Evolutionary conservation across 2,888 invertebrate genomes (phyloP).

Genomic region (Phasia obesa): DNA sequence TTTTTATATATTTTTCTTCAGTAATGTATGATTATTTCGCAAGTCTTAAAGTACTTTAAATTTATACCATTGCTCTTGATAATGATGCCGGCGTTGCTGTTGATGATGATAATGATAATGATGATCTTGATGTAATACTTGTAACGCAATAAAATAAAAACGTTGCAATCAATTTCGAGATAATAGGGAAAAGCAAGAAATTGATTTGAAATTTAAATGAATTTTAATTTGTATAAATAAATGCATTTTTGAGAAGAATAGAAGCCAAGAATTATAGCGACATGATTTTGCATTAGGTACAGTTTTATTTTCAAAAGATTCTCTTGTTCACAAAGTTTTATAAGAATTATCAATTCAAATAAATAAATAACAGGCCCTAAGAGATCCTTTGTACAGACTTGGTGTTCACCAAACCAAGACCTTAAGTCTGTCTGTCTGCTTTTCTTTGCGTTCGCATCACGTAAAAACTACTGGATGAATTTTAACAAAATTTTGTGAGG

Average conservation of each 20-base stretch:
- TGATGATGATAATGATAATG: slow-evolving; percentile 23
- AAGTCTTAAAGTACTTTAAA: slow-evolving; percentile 64
- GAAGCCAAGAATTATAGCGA: neutral
- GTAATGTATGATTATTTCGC: slow-evolving; percentile 48
- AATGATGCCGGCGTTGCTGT: slow-evolving; percentile 48
- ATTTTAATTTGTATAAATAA: slow-evolving; percentile 19
- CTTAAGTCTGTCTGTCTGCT: too few species aligned
- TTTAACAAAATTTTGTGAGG: too few species aligned
- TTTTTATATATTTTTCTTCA: neutral
- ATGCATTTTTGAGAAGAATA: neutral
- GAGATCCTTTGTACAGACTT: too few species aligned
- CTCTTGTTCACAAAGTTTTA: too few species aligned
- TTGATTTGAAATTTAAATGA: slow-evolving; percentile 50
- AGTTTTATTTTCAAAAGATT: too few species aligned
- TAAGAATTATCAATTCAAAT: too few species aligned
- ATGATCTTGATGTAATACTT: slow-evolving; percentile 65
- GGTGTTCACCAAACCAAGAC: too few species aligned
- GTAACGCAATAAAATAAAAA: slow-evolving; percentile 38
- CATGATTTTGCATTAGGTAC: neutral
- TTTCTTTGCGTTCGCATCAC: too few species aligned
- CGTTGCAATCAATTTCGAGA: slow-evolving; percentile 54
- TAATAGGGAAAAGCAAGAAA: slow-evolving; percentile 43
- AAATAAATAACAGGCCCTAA: too few species aligned
- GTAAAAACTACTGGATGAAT: too few species aligned
- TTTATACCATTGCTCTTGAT: slow-evolving; percentile 69